Conservation (phyloP, 2,888 invertebrate species). For the Pasiphila rectangulata region DNA sequence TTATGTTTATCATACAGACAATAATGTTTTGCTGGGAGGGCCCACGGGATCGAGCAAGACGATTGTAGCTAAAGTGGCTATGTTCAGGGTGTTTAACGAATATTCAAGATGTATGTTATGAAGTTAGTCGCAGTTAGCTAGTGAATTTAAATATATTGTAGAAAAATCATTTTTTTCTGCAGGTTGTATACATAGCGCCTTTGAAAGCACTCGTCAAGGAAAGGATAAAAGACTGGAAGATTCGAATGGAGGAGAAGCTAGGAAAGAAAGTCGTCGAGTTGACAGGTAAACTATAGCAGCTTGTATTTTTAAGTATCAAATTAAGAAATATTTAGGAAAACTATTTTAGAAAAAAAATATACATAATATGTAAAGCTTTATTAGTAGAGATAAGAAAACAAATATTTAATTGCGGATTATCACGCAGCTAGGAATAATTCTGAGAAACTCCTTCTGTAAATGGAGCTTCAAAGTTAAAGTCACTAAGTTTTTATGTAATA, state of each 20-base stretch:
- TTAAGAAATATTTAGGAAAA: too few relatives aligned
- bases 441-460: too few relatives aligned
- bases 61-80: constrained; percentile 98
- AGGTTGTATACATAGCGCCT: constrained; percentile 98
- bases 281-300: too few relatives aligned
- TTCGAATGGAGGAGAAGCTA: constrained; percentile 86
- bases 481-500: too few relatives aligned
- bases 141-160: background rate
- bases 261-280: constrained; percentile 95
- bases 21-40: constrained; percentile 95
- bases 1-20: constrained; percentile 95
- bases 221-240: constrained; percentile 96
- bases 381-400: too few relatives aligned
- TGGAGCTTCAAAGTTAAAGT: too few relatives aligned
- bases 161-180: constrained; percentile 41
- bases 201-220: constrained; percentile 98
- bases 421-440: too few relatives aligned
- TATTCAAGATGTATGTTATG: constrained; percentile 75
- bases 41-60: constrained; percentile 99
- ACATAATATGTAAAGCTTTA: too few relatives aligned
- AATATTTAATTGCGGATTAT: too few relatives aligned
- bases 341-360: too few relatives aligned
- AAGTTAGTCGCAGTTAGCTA: background rate
- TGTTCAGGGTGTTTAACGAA: constrained; percentile 93
- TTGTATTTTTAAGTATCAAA: too few relatives aligned